phyloP scores from a whole-genome alignment of 2,113 vertebrate species.

The Nannobrachium achirus region DNA sequence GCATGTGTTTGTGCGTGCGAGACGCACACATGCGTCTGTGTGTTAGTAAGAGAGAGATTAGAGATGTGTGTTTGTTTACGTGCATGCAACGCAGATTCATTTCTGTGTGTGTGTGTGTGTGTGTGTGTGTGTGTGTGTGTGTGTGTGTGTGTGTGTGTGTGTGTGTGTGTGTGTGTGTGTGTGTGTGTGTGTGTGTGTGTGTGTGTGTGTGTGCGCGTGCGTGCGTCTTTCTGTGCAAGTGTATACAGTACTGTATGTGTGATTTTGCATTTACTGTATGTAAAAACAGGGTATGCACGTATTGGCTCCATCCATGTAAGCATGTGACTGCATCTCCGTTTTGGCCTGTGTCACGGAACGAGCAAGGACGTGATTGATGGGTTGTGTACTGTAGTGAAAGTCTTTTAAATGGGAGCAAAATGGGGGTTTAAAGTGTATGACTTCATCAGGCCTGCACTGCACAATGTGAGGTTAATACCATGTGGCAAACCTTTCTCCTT shows the following conservation, averaged over 20 bases:
- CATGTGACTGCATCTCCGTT: slow-evolving; percentile 39
- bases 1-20: slow-evolving; percentile 13
- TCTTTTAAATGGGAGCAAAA: slow-evolving; percentile 62
- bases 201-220: slow-evolving; percentile 7
- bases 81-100: too few relatives aligned
- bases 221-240: too few relatives aligned
- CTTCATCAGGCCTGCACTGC: slow-evolving; percentile 47
- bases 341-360: slow-evolving; percentile 34
- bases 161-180: not conserved
- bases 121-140: slow-evolving; percentile 2
- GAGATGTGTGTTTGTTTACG: too few relatives aligned
- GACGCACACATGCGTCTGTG: too few relatives aligned
- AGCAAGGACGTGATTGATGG: slow-evolving; percentile 73
- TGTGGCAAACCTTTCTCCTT: slow-evolving; percentile 53
- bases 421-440: slow-evolving; percentile 62
- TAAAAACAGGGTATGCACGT: slow-evolving; percentile 30
- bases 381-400: slow-evolving; percentile 64
- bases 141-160: not conserved
- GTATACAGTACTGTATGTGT: too few relatives aligned
- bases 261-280: slow-evolving; percentile 43
- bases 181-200: not conserved
- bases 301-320: slow-evolving; percentile 44
- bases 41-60: not conserved
- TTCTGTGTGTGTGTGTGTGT: slow-evolving; percentile 35
- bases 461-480: slow-evolving; percentile 67